Evolutionary conservation across 1,140 invertebrate genomes (phyloP).

Genomic region (Venturia canescens): DNA sequence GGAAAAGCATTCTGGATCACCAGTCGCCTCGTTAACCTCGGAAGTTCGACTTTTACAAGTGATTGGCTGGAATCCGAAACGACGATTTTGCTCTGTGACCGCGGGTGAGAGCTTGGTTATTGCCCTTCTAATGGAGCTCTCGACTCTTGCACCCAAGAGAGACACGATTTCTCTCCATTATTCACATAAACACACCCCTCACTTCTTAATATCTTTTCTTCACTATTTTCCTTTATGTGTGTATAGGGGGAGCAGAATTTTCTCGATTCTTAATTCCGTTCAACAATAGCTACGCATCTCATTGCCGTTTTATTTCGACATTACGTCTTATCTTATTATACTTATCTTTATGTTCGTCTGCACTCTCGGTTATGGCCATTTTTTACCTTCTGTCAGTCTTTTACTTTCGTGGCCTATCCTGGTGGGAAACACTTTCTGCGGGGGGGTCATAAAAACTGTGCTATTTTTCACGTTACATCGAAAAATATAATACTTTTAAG

Average conservation of each 20-base stretch:
- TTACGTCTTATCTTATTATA: conserved; percentile 32
- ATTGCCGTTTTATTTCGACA: not conserved
- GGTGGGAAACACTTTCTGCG: not conserved
- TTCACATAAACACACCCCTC: not conserved
- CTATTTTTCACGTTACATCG: not conserved
- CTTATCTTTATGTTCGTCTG: conserved; percentile 18
- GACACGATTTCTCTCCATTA: conserved; percentile 21
- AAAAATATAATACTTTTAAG: too few relatives aligned
- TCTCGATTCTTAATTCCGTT: not conserved
- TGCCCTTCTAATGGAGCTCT: conserved; percentile 25
- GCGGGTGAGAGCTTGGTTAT: conserved; percentile 24
- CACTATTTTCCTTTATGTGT: not conserved
- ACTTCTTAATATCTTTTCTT: not conserved
- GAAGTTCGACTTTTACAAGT: conserved; percentile 48
- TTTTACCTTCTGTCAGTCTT: not conserved
- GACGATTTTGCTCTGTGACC: conserved; percentile 21
- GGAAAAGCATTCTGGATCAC: not conserved
- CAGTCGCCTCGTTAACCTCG: conserved; percentile 29
- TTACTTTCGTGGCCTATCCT: not conserved
- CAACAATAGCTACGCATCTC: not conserved
- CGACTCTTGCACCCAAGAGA: conserved; percentile 29
- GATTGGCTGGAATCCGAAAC: conserved; percentile 41
- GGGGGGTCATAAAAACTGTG: not conserved
- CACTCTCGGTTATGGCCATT: conserved; percentile 12
- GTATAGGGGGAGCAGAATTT: conserved; percentile 11